Evolutionary conservation across 2,888 invertebrate species (phyloP).

Genomic region (Conus canariensis): DNA sequence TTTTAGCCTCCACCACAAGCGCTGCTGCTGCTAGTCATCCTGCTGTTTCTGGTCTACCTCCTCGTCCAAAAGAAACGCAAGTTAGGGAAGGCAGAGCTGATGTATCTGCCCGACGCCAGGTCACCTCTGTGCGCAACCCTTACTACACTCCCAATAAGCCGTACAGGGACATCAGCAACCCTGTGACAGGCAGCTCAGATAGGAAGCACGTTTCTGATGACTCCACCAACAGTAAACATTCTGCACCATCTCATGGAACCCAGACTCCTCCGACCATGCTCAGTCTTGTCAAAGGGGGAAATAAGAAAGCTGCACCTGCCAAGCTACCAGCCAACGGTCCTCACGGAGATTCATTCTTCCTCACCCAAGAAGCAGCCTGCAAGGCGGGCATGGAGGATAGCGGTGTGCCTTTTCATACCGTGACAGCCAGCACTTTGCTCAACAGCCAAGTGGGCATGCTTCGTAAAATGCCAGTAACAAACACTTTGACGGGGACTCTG

Average conservation of each 20-base stretch:
- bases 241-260: neutral
- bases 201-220: neutral
- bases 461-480: conserved; percentile 54
- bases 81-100: neutral
- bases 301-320: neutral
- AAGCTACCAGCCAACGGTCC: neutral
- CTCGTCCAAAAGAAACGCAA: neutral
- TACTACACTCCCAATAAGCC: conserved; percentile 7
- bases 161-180: neutral
- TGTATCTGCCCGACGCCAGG: neutral
- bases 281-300: neutral
- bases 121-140: conserved; percentile 18
- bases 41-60: conserved; percentile 16
- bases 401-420: neutral
- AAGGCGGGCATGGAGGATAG: conserved; percentile 30
- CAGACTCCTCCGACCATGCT: neutral
- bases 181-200: neutral
- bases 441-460: conserved; percentile 40
- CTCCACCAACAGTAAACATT: neutral
- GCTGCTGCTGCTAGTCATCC: conserved; percentile 21
- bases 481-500: conserved; percentile 57
- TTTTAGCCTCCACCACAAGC: conserved; percentile 16
- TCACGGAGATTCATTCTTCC: neutral
- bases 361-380: neutral
- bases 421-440: conserved; percentile 40